Evolutionary conservation across 2,797 vertebrate species (phyloP).

Genomic region (Sandelia bainsii): DNA sequence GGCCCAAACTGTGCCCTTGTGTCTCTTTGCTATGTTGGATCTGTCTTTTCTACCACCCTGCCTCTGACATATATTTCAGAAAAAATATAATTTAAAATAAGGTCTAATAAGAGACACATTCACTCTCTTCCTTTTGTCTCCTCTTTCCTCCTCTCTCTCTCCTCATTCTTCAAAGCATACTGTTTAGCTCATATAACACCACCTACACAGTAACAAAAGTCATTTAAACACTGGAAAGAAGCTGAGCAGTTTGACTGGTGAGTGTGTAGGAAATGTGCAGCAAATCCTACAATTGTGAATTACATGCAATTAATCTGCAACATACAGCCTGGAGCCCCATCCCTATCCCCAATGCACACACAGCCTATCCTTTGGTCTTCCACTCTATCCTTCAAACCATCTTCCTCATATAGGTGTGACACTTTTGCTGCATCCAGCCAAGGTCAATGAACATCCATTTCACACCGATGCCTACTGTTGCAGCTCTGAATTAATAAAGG

Average conservation of each 20-base stretch:
- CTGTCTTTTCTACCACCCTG: constrained; percentile 2
- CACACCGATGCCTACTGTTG: constrained; percentile 57
- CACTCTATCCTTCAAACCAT: constrained; percentile 53
- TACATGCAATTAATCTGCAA: constrained; percentile 69
- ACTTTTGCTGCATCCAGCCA: constrained; percentile 69
- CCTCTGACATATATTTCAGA: constrained; percentile 13
- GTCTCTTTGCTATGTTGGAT: not conserved
- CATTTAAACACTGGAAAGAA: constrained; percentile 25
- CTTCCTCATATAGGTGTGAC: constrained; percentile 49
- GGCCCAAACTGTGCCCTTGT: constrained; percentile 14
- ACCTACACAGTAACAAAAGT: constrained; percentile 50
- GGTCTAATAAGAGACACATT: constrained; percentile 44
- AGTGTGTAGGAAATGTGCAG: constrained; percentile 30
- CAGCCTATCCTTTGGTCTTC: constrained; percentile 40
- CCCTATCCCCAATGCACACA: constrained; percentile 41
- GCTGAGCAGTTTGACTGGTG: constrained; percentile 28
- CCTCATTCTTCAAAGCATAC: not conserved
- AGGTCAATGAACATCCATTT: constrained; percentile 80
- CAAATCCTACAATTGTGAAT: constrained; percentile 59
- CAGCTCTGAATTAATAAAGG: constrained; percentile 78
- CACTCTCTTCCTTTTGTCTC: not conserved
- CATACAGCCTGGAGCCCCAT: constrained; percentile 45
- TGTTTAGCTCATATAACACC: constrained; percentile 39
- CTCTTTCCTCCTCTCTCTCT: not conserved
- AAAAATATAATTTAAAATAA: constrained; percentile 19